Evolutionary conservation across 2,888 invertebrate species (phyloP), one percentile per base, ranked within the genome.

Genomic region (Eupsilia transversa): DNA sequence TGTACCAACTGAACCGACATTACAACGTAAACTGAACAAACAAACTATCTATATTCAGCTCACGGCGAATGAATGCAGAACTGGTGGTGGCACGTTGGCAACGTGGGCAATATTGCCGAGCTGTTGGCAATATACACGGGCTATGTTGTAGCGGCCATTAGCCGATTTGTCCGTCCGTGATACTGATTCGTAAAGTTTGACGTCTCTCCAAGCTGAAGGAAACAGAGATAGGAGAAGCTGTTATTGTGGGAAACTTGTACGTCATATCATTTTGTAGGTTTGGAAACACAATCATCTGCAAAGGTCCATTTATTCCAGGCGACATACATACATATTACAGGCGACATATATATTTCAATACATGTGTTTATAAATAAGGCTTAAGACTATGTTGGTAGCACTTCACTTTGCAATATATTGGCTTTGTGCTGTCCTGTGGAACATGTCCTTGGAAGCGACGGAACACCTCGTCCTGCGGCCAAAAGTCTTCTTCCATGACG

Each of bases 181-280:
- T 78, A 80, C 54, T 49, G 60, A 52, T 63, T 52, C 74, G 52
- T 52, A 63, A 78, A 66, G 30, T 78, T 78, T 56, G 38, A 72
- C 38, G 27, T 35, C 38, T 54, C 49, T 43, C 17, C 12, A 46
- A 30, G 10, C 17, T 33, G 46, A 14, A 1, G 20, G 23, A 27
- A 49, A 49, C n/a, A 7, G 64, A 79, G 46, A 78, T 49, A 17
- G 9, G 30, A 23, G 30, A 57, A 23, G 49, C 12, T 59, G 27
- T 57, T 57, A 54, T 35, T 38, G 33, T 41, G 27, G 23, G 23
- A 52, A 38, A 52, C 30, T 54, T 27, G 23, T 17, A 20, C 30
- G 17, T 7, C 69, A 70, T 23, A 49, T 70, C 38, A 30, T 30
- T 69, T 30, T 41, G 12, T 68, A 20, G 5, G 14, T n/a, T 30